Evolutionary conservation across 1,140 invertebrate genomes (phyloP).

Genomic region (Philopotamus ludificatus): DNA sequence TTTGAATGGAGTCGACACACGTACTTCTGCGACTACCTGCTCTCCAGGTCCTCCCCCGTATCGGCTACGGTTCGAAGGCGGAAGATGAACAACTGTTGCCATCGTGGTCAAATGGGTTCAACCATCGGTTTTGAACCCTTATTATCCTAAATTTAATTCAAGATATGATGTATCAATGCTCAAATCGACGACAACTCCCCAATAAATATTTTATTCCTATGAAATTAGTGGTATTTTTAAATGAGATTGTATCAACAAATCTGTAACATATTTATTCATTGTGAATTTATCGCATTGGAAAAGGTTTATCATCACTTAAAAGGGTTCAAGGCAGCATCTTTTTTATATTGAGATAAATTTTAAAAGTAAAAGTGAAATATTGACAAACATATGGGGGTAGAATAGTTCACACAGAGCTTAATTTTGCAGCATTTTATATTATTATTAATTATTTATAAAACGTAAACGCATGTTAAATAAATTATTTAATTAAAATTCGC

Average conservation of each 20-base stretch:
- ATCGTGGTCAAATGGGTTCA: conserved; percentile 4
- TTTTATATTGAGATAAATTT: conserved; percentile 32
- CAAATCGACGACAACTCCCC: too few species aligned
- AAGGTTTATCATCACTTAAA: conserved; percentile 8
- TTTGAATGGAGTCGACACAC: conserved; percentile 25
- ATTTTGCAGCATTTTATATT: too few species aligned
- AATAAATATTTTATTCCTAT: too few species aligned
- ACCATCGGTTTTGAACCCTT: background rate
- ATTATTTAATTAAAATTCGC: too few species aligned
- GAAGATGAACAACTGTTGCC: background rate
- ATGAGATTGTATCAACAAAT: background rate
- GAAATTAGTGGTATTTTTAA: background rate
- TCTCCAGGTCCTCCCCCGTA: conserved; percentile 19
- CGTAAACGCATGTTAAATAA: too few species aligned
- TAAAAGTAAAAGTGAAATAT: conserved; percentile 41
- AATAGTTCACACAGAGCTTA: too few species aligned
- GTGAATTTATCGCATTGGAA: too few species aligned
- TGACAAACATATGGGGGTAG: too few species aligned
- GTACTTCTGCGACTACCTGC: conserved; percentile 31
- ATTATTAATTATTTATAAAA: too few species aligned
- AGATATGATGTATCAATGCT: too few species aligned
- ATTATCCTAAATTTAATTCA: too few species aligned
- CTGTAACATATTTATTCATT: background rate
- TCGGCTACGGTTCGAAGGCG: background rate
- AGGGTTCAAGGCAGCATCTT: conserved; percentile 25